phyloP scores from a whole-genome alignment of 2,797 vertebrate species.

The Sebastes vulpes region DNA sequence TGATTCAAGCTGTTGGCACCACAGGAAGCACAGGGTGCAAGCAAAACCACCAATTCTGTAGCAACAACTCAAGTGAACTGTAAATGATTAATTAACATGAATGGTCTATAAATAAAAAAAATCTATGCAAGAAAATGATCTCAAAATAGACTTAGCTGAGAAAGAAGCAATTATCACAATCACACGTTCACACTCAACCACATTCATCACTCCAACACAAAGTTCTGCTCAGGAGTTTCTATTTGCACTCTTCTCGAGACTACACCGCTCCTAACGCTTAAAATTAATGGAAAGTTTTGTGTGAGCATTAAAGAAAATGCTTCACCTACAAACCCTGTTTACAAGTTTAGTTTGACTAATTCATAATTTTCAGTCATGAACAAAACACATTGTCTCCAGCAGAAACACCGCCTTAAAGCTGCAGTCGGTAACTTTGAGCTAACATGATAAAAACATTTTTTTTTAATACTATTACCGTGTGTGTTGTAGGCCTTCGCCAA shows the following conservation, averaged over 20 bases:
- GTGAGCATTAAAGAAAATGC: not conserved
- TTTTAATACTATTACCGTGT: too few species aligned
- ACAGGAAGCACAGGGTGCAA: not conserved
- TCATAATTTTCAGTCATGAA: not conserved
- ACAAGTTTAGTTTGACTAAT: not conserved
- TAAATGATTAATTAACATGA: conserved; percentile 52
- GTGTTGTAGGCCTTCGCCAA: too few species aligned
- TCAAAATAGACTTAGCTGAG: conserved; percentile 68
- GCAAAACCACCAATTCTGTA: conserved; percentile 5
- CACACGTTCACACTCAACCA: conserved; percentile 43
- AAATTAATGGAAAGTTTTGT: conserved; percentile 2
- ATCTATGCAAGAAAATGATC: conserved; percentile 12
- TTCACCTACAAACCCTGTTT: not conserved
- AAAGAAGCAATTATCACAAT: conserved; percentile 79
- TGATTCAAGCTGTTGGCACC: conserved; percentile 17
- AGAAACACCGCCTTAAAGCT: not conserved
- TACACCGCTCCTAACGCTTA: conserved; percentile 10
- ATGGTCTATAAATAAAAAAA: conserved; percentile 42
- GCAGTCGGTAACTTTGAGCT: not conserved
- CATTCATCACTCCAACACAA: conserved; percentile 35
- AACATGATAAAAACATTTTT: too few species aligned
- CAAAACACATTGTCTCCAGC: not conserved
- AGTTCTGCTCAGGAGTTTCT: conserved; percentile 46
- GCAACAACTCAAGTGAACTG: conserved; percentile 43
- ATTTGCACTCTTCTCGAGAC: conserved; percentile 14